Evolutionary conservation across 2,888 invertebrate species (phyloP).

Genomic region (Temnothorax unifasciatus): DNA sequence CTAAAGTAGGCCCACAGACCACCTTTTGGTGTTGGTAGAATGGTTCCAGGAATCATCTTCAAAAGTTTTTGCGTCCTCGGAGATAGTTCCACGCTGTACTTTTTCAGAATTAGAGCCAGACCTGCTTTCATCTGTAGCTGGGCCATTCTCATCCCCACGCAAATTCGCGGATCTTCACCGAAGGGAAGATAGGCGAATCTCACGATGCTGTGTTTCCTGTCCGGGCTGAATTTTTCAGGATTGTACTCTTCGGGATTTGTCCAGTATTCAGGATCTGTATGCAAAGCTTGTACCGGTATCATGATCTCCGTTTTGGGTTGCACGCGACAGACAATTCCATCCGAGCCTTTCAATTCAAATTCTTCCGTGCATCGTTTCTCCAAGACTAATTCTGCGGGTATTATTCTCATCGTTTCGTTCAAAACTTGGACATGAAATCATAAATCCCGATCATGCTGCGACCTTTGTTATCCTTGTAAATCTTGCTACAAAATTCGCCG

Average conservation of each 20-base stretch:
- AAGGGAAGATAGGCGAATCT: constrained; percentile 74
- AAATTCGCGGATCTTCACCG: constrained; percentile 77
- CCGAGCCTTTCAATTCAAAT: constrained; percentile 70
- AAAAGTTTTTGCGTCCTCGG: constrained; percentile 70
- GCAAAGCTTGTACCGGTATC: constrained; percentile 66
- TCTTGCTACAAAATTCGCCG: constrained; percentile 5
- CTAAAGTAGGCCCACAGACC: constrained; percentile 70
- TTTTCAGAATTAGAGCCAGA: constrained; percentile 61
- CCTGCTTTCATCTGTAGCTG: constrained; percentile 69
- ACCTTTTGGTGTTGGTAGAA: constrained; percentile 59
- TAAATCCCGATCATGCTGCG: constrained; percentile 63
- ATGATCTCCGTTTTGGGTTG: constrained; percentile 67
- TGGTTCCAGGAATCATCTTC: not conserved
- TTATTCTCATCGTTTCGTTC: constrained; percentile 73
- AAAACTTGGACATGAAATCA: constrained; percentile 82
- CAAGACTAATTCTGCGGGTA: constrained; percentile 56
- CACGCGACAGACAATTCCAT: constrained; percentile 71
- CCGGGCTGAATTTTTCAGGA: constrained; percentile 76
- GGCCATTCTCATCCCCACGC: constrained; percentile 76
- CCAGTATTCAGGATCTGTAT: constrained; percentile 73
- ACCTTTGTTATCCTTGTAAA: constrained; percentile 25
- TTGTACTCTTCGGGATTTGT: constrained; percentile 71
- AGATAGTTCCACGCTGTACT: constrained; percentile 70
- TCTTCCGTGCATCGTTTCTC: constrained; percentile 70
- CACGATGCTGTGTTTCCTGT: constrained; percentile 59